Conservation (phyloP, 1,140 invertebrate genomes). For the Mactra quadrangularis region DNA sequence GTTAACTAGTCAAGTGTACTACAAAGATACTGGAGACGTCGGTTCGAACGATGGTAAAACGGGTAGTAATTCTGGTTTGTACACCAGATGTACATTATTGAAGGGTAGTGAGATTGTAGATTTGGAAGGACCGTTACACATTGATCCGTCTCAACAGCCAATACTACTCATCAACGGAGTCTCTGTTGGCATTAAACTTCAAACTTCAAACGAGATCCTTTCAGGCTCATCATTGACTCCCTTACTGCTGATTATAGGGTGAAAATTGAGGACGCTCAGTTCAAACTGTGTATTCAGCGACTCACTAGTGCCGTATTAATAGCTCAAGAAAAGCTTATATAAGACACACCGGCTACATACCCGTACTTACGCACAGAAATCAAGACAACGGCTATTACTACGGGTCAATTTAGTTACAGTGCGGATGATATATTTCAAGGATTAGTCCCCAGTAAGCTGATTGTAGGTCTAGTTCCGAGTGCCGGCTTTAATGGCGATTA, state of each 20-base stretch:
- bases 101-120: constrained; percentile 38
- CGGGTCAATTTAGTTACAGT: constrained; percentile 33
- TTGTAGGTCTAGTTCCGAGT: constrained; percentile 41
- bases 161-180: constrained; percentile 12
- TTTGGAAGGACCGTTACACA: constrained; percentile 43
- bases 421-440: constrained; percentile 56
- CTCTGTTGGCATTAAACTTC: neutral
- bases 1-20: constrained; percentile 21
- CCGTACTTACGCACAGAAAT: constrained; percentile 16
- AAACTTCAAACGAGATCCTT: neutral
- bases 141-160: constrained; percentile 27
- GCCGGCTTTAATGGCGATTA: constrained; percentile 21
- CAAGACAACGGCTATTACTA: constrained; percentile 47
- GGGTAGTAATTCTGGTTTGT: constrained; percentile 20
- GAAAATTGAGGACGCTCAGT: neutral
- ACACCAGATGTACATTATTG: neutral
- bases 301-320: constrained; percentile 31
- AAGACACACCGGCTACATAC: constrained; percentile 1
- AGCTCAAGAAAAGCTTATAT: constrained; percentile 34
- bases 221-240: neutral
- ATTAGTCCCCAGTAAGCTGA: constrained; percentile 38
- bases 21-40: constrained; percentile 32
- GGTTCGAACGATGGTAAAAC: constrained; percentile 18
- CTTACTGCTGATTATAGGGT: neutral
- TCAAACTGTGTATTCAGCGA: constrained; percentile 20